These are phyloP conservation scores for Labeo rohita DNA, from an alignment of 2,113 vertebrate genomes.

Conservation along the genomic window DNA sequence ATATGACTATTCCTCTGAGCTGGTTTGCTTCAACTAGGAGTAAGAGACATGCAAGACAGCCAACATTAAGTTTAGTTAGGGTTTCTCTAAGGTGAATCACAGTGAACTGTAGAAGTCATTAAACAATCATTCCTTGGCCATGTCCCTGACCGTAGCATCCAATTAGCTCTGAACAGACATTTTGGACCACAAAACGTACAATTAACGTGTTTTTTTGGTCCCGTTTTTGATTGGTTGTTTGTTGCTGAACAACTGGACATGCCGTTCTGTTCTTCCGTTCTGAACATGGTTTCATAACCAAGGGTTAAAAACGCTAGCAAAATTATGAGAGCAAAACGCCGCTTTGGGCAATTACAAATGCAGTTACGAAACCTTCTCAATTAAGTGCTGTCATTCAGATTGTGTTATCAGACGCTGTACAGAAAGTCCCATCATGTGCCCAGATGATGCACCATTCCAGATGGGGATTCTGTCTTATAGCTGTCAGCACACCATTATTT, in stretches of 20 bases:
- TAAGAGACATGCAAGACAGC: background rate
- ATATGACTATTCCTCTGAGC: conserved; percentile 20
- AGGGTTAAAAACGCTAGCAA: background rate
- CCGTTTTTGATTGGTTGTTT: background rate
- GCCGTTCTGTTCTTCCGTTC: too few species aligned
- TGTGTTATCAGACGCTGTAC: conserved; percentile 19
- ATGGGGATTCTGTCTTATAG: conserved; percentile 5
- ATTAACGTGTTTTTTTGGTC: background rate
- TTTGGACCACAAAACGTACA: background rate
- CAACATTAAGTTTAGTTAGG: background rate
- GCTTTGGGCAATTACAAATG: background rate
- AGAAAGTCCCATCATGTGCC: conserved; percentile 9
- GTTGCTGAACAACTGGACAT: background rate
- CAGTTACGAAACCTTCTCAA: conserved; percentile 23
- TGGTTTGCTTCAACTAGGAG: background rate
- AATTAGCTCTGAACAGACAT: background rate
- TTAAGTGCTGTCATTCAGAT: background rate
- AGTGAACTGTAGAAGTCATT: conserved; percentile 16
- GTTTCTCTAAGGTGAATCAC: background rate
- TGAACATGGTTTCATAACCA: background rate
- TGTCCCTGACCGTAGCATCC: background rate
- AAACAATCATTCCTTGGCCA: background rate
- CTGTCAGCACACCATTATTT: background rate
- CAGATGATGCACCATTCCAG: conserved; percentile 2
- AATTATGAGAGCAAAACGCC: background rate